A percentile compares a stretch with the other conserved stretches of the same genome.
These are phyloP conservation scores for Zenarchopterus dispar DNA, from an alignment of 2,797 vertebrate species.

Conservation along the genomic window DNA sequence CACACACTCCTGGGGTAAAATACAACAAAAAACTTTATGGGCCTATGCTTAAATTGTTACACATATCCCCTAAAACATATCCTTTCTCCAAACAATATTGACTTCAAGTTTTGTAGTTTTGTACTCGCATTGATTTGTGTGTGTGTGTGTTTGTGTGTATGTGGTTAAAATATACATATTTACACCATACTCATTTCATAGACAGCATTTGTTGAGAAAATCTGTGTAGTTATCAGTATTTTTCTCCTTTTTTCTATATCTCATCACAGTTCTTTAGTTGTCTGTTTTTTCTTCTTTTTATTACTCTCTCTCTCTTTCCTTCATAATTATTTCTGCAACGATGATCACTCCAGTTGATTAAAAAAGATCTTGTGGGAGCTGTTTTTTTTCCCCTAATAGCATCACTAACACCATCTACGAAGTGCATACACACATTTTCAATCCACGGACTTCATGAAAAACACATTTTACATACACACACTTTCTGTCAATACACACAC, in stretches of 20 bases:
- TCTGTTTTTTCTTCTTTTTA: slow-evolving; percentile 15
- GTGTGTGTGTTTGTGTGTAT: not conserved
- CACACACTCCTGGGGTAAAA: not conserved
- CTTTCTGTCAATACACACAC: slow-evolving; percentile 5
- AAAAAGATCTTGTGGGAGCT: slow-evolving; percentile 69
- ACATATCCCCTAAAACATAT: not conserved
- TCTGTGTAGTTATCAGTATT: slow-evolving; percentile 42
- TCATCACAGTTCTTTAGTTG: slow-evolving; percentile 31
- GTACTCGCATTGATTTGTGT: not conserved
- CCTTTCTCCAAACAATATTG: not conserved
- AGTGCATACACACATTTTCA: slow-evolving; percentile 28
- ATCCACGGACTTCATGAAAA: slow-evolving; percentile 21
- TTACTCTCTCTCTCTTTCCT: slow-evolving; percentile 20
- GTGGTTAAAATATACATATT: not conserved
- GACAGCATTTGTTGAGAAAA: slow-evolving; percentile 42
- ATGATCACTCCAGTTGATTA: slow-evolving; percentile 73
- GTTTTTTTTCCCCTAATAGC: slow-evolving; percentile 68
- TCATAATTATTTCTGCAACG: slow-evolving; percentile 75
- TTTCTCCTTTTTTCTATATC: slow-evolving; percentile 27
- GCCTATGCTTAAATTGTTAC: not conserved
- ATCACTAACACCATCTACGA: slow-evolving; percentile 42
- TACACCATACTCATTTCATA: slow-evolving; percentile 29
- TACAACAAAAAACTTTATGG: too few relatives aligned
- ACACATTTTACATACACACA: slow-evolving; percentile 7
- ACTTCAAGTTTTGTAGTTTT: not conserved